A percentile compares a stretch with the other conserved stretches of the same genome.
phyloP scores from a whole-genome alignment of 2,113 vertebrate species.

The Eidolon helvum region DNA sequence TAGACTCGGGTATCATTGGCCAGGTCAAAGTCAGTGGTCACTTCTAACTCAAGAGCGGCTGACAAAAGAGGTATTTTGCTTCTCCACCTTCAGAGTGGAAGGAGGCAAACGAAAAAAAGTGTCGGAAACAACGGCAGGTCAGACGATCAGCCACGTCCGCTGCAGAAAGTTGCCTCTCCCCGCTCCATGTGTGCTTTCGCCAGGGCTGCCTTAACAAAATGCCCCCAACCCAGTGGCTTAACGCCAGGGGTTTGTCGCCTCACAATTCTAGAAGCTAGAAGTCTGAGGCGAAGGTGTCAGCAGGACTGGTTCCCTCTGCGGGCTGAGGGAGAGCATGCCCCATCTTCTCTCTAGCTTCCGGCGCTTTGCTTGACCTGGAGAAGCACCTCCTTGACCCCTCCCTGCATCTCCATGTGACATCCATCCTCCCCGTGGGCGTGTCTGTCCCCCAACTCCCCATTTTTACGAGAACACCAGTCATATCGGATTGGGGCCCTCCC shows the following conservation, averaged over 20 bases:
- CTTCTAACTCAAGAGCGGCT: neutral
- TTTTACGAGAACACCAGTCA: neutral
- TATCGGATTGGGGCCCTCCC: neutral
- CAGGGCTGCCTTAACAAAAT: neutral
- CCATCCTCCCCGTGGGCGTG: fast-evolving
- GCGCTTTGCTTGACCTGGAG: neutral
- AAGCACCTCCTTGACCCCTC: too few species aligned
- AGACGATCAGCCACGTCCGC: fast-evolving
- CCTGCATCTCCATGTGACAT: neutral
- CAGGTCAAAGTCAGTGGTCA: neutral
- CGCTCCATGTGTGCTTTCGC: neutral
- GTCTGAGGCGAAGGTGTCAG: fast-evolving
- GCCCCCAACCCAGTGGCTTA: neutral
- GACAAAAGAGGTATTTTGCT: neutral
- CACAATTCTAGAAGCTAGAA: neutral
- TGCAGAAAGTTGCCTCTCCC: too few species aligned
- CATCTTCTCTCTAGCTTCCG: fast-evolving
- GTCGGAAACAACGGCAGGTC: neutral
- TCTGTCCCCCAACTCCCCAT: neutral
- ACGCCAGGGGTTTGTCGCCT: too few species aligned
- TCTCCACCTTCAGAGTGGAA: neutral
- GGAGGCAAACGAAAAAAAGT: neutral
- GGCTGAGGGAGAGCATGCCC: too few species aligned
- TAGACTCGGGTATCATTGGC: neutral
- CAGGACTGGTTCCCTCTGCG: neutral